Evolutionary conservation across 2,797 vertebrate genomes (phyloP), one percentile per base, ranked within the genome.

Genomic region (Trachops cirrhosus): DNA sequence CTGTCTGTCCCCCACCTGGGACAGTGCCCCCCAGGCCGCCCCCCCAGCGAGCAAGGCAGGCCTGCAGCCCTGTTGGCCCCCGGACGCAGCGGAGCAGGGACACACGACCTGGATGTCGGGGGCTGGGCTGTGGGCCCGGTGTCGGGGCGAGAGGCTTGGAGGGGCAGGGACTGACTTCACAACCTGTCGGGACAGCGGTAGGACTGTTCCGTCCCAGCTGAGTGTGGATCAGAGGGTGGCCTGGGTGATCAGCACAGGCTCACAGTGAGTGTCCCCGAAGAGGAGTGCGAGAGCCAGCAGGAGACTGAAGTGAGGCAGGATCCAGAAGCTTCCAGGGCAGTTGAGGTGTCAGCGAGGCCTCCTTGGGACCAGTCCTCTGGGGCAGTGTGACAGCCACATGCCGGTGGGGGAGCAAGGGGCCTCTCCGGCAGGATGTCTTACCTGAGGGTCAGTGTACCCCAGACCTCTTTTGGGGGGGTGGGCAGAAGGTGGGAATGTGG

Each of bases 41-140:
- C 46, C 21, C 52, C 7, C 2, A 1, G n/a, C 0, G 1, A 79
- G 44, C 18, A 14, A 2, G 77, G 41, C n/a, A 46, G 70, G 14
- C 70, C 6, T 29, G 18, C 24, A 4, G n/a, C 48, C 59, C 24
- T 6, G 9, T 29, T 21, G 3, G 50, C 18, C 26, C 46, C n/a
- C 3, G 74, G 39, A 8, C 6, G 0, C 22, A 32, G 32, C 22
- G 54, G 59, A 37, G 41, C 19, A 5, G 1, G 9, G 18, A 46
- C 24, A 6, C 1, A 1, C 0, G 1, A 6, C 68, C 52, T 32
- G 41, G 24, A 9, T 3, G 32, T 24, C 18, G 37, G 73, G 34
- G 48, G 48, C 41, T 48, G 22, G 46, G 54, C 54, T 24, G 15
- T 11, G 1, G 54, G 71, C 54, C 9, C 39, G 5, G 78, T 15